These are phyloP conservation scores for Chrysemys picta DNA, from an alignment of 2,113 vertebrate genomes.

Conservation along the genomic window DNA sequence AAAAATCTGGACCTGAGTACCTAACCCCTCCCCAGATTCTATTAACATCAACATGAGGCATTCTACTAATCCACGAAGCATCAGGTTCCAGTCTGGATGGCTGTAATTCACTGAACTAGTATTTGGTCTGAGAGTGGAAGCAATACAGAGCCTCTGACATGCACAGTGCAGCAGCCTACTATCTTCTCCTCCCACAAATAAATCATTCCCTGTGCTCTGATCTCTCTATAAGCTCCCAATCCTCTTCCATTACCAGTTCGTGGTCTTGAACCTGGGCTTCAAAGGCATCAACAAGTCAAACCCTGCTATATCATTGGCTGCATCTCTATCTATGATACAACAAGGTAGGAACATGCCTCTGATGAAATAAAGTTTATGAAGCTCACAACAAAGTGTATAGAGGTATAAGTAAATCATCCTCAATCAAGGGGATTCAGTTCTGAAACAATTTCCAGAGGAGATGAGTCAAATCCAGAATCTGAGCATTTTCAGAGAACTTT, in stretches of 20 bases:
- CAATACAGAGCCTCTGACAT: neutral
- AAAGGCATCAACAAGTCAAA: neutral
- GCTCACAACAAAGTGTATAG: neutral
- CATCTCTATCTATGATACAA: neutral
- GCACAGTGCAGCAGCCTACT: neutral
- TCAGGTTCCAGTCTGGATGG: neutral
- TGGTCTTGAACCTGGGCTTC: neutral
- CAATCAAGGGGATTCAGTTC: neutral
- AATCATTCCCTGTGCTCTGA: neutral
- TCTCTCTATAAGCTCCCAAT: neutral
- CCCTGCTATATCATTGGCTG: neutral
- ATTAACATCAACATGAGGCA: neutral
- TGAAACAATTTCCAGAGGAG: neutral
- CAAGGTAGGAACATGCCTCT: neutral
- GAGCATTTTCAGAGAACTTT: neutral
- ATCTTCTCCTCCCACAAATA: neutral
- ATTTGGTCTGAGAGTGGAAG: conserved; percentile 38
- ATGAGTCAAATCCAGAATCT: neutral
- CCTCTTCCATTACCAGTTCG: neutral
- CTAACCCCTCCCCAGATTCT: neutral
- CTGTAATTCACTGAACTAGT: neutral
- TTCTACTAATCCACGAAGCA: neutral
- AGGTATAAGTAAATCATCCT: neutral
- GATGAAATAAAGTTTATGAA: neutral
- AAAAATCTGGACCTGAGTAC: no score